Percentiles rank a stretch among this genome's conserved stretches.
phyloP scores from a whole-genome alignment of 2,888 invertebrate species.

The Dorcus hopei region DNA sequence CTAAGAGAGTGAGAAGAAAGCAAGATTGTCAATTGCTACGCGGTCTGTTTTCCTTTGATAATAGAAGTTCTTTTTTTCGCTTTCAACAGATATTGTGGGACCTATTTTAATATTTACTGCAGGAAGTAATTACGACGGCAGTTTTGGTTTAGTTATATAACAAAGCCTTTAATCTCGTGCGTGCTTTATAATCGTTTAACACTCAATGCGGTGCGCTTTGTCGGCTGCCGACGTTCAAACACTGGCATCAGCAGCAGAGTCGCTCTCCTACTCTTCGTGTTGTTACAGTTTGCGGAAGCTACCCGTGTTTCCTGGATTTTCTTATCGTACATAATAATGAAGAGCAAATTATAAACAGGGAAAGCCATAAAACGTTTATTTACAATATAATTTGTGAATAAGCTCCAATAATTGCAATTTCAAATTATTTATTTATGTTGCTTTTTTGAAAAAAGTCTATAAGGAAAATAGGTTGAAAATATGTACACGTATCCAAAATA shows the following conservation, averaged over 20 bases:
- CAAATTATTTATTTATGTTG: too few species aligned
- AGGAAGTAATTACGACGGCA: slow-evolving; percentile 19
- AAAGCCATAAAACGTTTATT: too few species aligned
- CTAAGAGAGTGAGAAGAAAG: too few species aligned
- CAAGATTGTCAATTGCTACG: too few species aligned
- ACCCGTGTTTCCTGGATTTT: background rate
- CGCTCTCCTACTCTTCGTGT: slow-evolving; percentile 8
- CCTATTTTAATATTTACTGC: slow-evolving; percentile 17
- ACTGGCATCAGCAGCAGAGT: background rate
- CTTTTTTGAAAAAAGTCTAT: too few species aligned
- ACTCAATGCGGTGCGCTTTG: slow-evolving; percentile 12
- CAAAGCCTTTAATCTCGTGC: slow-evolving; percentile 19
- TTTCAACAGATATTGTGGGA: slow-evolving; percentile 2
- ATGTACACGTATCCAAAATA: too few species aligned
- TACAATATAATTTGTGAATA: too few species aligned
- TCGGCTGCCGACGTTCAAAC: slow-evolving; percentile 2
- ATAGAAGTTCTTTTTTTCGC: too few species aligned
- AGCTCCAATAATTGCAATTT: too few species aligned
- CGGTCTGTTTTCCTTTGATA: background rate
- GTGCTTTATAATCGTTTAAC: slow-evolving; percentile 18
- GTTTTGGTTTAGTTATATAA: slow-evolving; percentile 18
- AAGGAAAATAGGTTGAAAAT: too few species aligned
- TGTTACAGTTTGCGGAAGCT: slow-evolving; percentile 24
- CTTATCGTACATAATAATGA: too few species aligned
- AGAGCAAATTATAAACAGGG: too few species aligned